Percentiles rank a stretch among this genome's conserved stretches.
Conservation (phyloP, 92 coral and sea anemone genomes). For the Siderastrea siderea region DNA sequence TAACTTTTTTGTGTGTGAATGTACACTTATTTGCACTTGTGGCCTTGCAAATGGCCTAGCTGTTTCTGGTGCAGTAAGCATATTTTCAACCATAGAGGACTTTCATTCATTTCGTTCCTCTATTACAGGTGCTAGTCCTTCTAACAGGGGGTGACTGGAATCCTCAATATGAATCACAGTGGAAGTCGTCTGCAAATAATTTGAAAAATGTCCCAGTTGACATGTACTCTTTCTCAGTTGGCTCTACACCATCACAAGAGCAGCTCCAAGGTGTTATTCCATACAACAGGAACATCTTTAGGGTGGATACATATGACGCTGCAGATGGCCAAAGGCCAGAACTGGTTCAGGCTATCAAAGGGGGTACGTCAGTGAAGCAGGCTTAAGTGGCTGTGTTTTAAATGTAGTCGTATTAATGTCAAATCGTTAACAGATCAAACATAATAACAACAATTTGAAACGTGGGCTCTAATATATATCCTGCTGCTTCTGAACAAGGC, state of each 20-base stretch:
- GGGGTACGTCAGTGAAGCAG: conserved; percentile 48
- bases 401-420: not conserved
- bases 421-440: not conserved
- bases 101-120: not conserved
- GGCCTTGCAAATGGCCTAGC: no score
- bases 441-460: no score
- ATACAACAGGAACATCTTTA: conserved; percentile 63
- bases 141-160: conserved; percentile 84
- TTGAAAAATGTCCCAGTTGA: conserved; percentile 54
- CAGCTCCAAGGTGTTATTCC: conserved; percentile 78
- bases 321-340: conserved; percentile 55
- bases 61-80: no score
- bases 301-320: conserved; percentile 54
- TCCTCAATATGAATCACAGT: conserved; percentile 55
- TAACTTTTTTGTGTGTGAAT: no score
- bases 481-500: no score
- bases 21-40: no score
- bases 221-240: conserved; percentile 73
- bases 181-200: conserved; percentile 61
- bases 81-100: no score
- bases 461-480: no score
- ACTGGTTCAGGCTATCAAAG: conserved; percentile 73
- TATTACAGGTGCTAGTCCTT: conserved; percentile 74
- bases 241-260: conserved; percentile 52
- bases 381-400: not conserved